These are phyloP conservation scores for Octopus bimaculoides DNA, from an alignment of 1,140 invertebrate genomes.

Conservation along the genomic window DNA sequence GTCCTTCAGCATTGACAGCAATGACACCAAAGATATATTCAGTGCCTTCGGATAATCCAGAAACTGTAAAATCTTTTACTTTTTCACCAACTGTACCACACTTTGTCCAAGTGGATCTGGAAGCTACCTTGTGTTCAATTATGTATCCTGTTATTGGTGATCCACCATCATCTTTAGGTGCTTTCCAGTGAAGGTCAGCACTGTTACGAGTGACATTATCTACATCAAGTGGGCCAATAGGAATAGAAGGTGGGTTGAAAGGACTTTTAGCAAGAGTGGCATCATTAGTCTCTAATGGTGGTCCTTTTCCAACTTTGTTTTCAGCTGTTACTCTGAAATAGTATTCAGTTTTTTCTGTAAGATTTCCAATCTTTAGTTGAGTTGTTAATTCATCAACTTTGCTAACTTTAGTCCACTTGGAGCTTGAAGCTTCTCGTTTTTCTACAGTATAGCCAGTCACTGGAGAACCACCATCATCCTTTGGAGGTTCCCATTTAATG, in stretches of 20 bases:
- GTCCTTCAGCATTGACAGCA: conserved; percentile 90
- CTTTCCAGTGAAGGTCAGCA: conserved; percentile 44
- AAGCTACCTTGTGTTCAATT: conserved; percentile 57
- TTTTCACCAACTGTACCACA: conserved; percentile 61
- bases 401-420: conserved; percentile 74
- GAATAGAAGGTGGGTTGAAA: conserved; percentile 70
- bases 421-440: conserved; percentile 71
- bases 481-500: conserved; percentile 92
- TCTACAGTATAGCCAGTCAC: conserved; percentile 92
- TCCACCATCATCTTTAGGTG: conserved; percentile 47
- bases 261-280: conserved; percentile 82
- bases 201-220: conserved; percentile 31
- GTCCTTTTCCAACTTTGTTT: conserved; percentile 83
- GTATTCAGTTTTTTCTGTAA: conserved; percentile 68
- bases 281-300: conserved; percentile 83
- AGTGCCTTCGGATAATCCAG: conserved; percentile 32
- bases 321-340: conserved; percentile 73
- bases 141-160: conserved; percentile 44
- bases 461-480: conserved; percentile 95
- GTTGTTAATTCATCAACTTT: conserved; percentile 62
- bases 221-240: conserved; percentile 76
- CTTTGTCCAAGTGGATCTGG: conserved; percentile 83
- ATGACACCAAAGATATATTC: conserved; percentile 39
- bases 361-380: conserved; percentile 69
- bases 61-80: conserved; percentile 53